Evolutionary conservation across 2,113 vertebrate genomes (phyloP).

Genomic region (Rhizomys pruinosus): DNA sequence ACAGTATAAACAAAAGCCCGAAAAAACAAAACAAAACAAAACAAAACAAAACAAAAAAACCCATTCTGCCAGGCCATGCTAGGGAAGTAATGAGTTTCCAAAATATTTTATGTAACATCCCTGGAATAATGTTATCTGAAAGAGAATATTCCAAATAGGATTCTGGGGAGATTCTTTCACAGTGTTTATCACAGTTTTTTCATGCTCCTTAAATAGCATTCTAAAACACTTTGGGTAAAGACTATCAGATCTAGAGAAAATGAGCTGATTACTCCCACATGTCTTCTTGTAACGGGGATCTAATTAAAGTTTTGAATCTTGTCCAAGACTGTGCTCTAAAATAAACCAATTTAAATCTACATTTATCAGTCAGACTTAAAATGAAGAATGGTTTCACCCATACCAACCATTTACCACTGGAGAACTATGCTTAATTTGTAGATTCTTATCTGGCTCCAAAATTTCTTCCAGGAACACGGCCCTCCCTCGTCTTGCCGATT

Average conservation of each 20-base stretch:
- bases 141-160: constrained; percentile 60
- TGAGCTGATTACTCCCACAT: constrained; percentile 71
- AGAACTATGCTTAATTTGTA: constrained; percentile 71
- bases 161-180: constrained; percentile 28
- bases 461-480: constrained; percentile 73
- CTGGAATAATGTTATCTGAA: constrained; percentile 31
- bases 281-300: constrained; percentile 69
- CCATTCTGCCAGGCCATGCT: background rate
- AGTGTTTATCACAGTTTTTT: constrained; percentile 55
- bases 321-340: constrained; percentile 72
- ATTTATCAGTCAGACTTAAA: constrained; percentile 75
- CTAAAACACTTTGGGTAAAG: constrained; percentile 71
- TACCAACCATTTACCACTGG: constrained; percentile 52
- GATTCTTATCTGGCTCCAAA: constrained; percentile 66
- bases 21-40: constrained; percentile 51
- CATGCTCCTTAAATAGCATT: constrained; percentile 72
- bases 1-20: constrained; percentile 53
- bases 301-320: constrained; percentile 77
- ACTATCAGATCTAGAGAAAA: constrained; percentile 72
- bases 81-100: constrained; percentile 36
- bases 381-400: constrained; percentile 70
- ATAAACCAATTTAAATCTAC: constrained; percentile 76
- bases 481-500: constrained; percentile 49
- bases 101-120: constrained; percentile 42
- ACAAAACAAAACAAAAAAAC: constrained; percentile 11